Evolutionary conservation across 1,140 invertebrate genomes (phyloP).

Genomic region (Eupristina koningsbergeri): DNA sequence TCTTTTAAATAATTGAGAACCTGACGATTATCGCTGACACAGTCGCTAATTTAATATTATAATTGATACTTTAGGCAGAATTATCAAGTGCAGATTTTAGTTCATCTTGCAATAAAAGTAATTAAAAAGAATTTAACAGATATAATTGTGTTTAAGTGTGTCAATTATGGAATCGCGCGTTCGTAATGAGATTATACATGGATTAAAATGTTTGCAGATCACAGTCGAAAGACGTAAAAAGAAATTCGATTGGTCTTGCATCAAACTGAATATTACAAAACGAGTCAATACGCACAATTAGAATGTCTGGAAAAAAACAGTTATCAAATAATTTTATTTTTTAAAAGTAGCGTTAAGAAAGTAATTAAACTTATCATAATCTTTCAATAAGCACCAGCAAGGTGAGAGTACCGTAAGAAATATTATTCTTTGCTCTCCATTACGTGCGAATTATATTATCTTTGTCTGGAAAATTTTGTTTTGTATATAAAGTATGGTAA

Average conservation of each 20-base stretch:
- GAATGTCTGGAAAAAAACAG: not conserved
- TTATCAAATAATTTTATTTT: not conserved
- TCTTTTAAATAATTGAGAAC: too few relatives aligned
- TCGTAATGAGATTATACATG: not conserved
- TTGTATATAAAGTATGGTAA: too few relatives aligned
- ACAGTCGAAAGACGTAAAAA: not conserved
- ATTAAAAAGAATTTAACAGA: too few relatives aligned
- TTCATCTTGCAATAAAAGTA: too few relatives aligned
- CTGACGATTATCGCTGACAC: too few relatives aligned
- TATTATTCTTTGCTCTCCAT: not conserved
- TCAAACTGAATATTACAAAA: not conserved
- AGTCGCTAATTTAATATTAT: too few relatives aligned
- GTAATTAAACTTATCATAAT: not conserved
- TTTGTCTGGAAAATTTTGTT: not conserved
- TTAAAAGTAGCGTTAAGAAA: not conserved
- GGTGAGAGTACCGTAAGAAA: not conserved
- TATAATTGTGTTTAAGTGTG: too few relatives aligned
- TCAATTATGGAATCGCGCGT: too few relatives aligned
- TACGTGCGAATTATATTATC: slow-evolving; percentile 1
- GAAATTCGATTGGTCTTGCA: not conserved
- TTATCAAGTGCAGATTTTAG: too few relatives aligned
- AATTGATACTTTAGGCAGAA: too few relatives aligned
- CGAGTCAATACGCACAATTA: not conserved
- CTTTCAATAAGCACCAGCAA: slow-evolving; percentile 1
- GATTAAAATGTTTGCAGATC: not conserved